Percentiles rank a stretch among this genome's conserved stretches.
Conservation (phyloP, 2,888 invertebrate genomes). For the Pyrgus malvae region DNA sequence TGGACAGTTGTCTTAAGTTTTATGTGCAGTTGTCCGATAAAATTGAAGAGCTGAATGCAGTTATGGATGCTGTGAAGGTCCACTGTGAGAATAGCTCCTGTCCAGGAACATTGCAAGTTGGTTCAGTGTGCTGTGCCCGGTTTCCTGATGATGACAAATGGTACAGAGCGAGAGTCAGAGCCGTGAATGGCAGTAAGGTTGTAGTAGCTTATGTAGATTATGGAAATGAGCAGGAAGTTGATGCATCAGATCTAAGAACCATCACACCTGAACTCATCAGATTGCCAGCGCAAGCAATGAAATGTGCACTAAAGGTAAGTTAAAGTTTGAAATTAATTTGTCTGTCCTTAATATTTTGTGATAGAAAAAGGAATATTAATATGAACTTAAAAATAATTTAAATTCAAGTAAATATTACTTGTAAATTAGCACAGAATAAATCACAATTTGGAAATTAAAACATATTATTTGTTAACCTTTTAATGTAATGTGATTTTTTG, state of each 20-base stretch:
- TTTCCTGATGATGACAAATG: conserved; percentile 91
- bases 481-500: too few relatives aligned
- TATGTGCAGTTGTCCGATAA: conserved; percentile 86
- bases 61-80: conserved; percentile 85
- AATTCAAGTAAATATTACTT: too few relatives aligned
- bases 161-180: conserved; percentile 93
- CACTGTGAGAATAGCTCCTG: conserved; percentile 79
- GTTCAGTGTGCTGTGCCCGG: conserved; percentile 89
- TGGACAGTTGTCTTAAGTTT: conserved; percentile 87
- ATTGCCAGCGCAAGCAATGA: conserved; percentile 88
- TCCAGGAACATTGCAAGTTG: conserved; percentile 76
- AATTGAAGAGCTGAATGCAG: conserved; percentile 80
- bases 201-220: conserved; percentile 95
- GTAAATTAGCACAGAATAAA: too few relatives aligned
- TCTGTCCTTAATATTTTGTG: too few relatives aligned
- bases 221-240: conserved; percentile 94
- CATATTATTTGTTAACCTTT: too few relatives aligned
- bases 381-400: too few relatives aligned
- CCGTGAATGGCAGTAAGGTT: conserved; percentile 80
- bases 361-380: too few relatives aligned
- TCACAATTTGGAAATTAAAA: too few relatives aligned
- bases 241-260: conserved; percentile 80
- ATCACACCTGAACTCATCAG: conserved; percentile 85
- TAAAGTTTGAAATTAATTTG: not conserved
- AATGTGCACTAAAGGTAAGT: conserved; percentile 86